Conservation (phyloP, 2,113 vertebrate genomes). For the Rhinoderma darwinii region DNA sequence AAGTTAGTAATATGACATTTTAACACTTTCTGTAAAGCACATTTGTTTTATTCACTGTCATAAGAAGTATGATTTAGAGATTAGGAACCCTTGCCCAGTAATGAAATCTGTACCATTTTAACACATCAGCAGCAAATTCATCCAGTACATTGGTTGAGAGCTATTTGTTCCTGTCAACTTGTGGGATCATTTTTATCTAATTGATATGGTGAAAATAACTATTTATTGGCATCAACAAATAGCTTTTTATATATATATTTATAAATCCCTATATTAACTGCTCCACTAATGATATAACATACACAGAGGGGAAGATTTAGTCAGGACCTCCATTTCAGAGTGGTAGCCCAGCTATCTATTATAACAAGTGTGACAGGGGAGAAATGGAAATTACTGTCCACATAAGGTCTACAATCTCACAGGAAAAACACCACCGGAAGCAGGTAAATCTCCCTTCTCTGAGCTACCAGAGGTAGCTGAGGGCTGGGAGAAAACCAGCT, state of each 20-base stretch:
- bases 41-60: conserved; percentile 53
- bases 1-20: conserved; percentile 38
- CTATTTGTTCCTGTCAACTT: conserved; percentile 39
- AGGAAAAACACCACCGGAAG: too few relatives aligned
- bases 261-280: background rate
- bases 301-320: too few relatives aligned
- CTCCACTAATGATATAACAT: background rate
- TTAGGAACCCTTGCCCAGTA: conserved; percentile 27
- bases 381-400: too few relatives aligned
- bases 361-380: too few relatives aligned
- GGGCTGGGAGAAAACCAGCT: too few relatives aligned
- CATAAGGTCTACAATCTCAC: too few relatives aligned
- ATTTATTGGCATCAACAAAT: conserved; percentile 14
- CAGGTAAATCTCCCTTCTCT: too few relatives aligned
- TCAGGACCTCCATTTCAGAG: too few relatives aligned
- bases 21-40: conserved; percentile 43
- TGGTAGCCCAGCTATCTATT: too few relatives aligned
- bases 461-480: too few relatives aligned
- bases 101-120: conserved; percentile 45
- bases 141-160: conserved; percentile 28
- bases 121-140: conserved; percentile 48
- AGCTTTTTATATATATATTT: background rate
- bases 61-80: conserved; percentile 43
- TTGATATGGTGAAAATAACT: conserved; percentile 28
- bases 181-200: conserved; percentile 27